Evolutionary conservation across 2,113 vertebrate species (phyloP).

Genomic region (Drymodes brunneopygia): DNA sequence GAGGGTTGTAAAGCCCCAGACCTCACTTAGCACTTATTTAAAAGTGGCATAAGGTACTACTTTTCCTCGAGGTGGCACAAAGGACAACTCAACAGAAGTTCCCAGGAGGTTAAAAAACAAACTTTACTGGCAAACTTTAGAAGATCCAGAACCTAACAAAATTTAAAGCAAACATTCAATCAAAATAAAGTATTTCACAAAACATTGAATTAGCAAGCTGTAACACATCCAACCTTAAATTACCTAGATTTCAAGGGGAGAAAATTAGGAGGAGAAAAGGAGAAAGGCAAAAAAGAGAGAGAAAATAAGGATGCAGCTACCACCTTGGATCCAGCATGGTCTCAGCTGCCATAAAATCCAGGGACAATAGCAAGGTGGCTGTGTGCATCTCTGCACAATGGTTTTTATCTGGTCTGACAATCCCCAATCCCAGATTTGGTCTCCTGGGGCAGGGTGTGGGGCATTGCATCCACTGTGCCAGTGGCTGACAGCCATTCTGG

Average conservation of each 20-base stretch:
- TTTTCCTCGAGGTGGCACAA: neutral
- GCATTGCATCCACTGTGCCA: neutral
- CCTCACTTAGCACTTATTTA: neutral
- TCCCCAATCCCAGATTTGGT: too few species aligned
- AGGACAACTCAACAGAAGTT: neutral
- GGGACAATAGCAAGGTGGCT: neutral
- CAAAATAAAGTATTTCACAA: neutral
- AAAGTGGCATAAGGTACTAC: neutral
- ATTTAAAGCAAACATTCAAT: neutral
- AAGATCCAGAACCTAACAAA: neutral
- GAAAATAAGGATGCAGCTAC: neutral
- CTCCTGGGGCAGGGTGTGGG: neutral
- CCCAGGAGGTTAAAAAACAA: neutral
- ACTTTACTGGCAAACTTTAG: neutral
- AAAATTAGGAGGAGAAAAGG: neutral
- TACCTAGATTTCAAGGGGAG: neutral
- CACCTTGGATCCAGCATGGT: neutral
- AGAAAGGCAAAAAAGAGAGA: neutral
- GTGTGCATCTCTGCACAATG: accelerated
- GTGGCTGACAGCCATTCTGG: neutral
- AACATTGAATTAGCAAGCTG: neutral
- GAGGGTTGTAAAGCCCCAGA: neutral
- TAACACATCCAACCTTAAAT: neutral
- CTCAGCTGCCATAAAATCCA: neutral
- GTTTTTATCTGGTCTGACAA: neutral